Percentiles rank a stretch among this genome's conserved stretches.
Evolutionary conservation across 2,888 invertebrate genomes (phyloP).

Genomic region (Apantesis nais): DNA sequence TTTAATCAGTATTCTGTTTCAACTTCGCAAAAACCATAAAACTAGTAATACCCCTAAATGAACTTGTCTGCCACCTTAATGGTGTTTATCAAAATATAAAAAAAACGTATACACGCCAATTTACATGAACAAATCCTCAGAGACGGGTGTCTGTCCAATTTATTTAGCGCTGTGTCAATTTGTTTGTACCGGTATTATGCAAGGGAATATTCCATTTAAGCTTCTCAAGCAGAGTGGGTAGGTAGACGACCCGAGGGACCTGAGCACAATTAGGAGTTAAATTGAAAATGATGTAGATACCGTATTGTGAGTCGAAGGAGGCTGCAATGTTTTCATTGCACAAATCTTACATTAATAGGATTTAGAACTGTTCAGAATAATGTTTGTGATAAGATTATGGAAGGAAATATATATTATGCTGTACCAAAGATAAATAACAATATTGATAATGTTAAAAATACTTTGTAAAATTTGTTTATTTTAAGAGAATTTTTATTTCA

Average conservation of each 20-base stretch:
- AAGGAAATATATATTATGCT: constrained; percentile 25
- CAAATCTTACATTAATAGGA: constrained; percentile 39
- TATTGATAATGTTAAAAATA: constrained; percentile 28
- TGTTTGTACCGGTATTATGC: constrained; percentile 52
- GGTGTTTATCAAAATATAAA: neutral
- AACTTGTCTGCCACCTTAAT: neutral
- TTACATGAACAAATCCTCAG: constrained; percentile 42
- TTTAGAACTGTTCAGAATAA: constrained; percentile 26
- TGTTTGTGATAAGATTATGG: constrained; percentile 32
- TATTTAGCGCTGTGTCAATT: constrained; percentile 52
- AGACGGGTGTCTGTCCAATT: constrained; percentile 45
- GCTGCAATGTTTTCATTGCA: constrained; percentile 42
- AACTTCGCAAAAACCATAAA: too few relatives aligned
- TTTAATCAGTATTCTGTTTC: too few relatives aligned
- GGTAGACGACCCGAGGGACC: constrained; percentile 53
- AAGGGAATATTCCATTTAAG: constrained; percentile 52
- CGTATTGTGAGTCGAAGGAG: constrained; percentile 37
- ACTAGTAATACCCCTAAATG: neutral
- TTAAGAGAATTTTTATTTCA: neutral
- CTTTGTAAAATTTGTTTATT: constrained; percentile 20
- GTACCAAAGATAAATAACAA: constrained; percentile 10
- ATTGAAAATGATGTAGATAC: constrained; percentile 70
- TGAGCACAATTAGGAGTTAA: constrained; percentile 66
- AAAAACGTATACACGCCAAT: constrained; percentile 37
- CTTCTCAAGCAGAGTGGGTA: constrained; percentile 49